Base-by-base conservation (phyloP, 2,797 vertebrate species). In the Scomberomorus guttatus region DNA sequence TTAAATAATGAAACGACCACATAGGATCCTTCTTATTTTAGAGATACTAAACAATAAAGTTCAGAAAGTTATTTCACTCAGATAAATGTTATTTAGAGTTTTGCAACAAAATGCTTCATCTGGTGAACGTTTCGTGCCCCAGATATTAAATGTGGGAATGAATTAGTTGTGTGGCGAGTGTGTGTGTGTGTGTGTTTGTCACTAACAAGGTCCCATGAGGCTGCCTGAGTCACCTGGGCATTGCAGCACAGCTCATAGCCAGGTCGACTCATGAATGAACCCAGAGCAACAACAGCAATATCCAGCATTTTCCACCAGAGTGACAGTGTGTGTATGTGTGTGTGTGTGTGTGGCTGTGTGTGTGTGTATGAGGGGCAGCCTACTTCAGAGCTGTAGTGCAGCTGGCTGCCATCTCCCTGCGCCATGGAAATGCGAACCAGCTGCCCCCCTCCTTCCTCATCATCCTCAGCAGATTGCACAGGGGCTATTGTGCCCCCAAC, bases 371-470 rank as follows among this genome's bases (percentile, higher is more conserved):
- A 51, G 75, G 15, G 52, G 59, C 61, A 76, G 73, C 68, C 61
- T 68, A 76, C 77, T 85, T 83, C 68, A 81, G 85, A 86, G 79
- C 64, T 51, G 73, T 77, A 57, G 42, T 89, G 79, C 87, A 92
- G 89, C 81, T 90, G 90, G 84, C 85, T 88, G 88, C 86, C 75
- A 86, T 90, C 84, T 88, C 79, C 81, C 90, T 77, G 83, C 77
- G 77, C 78, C 77, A 71, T 92, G 84, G 89, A 94, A 94, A 95
- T 93, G 86, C 89, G 92, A 94, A 92, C 90, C 94, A 94, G 93
- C 91, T 93, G 91, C 88, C 87, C 87, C 32, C 80, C 87, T 91
- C 68, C 72, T 61, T 56, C 72, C 87, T 77, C 84, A 80, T 90
- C 84, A 84, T 79, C 83, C 71, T 62, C 58, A 79, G 69, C 75